Percentiles rank a stretch among this genome's conserved stretches.
Conservation (phyloP, 2,797 vertebrate genomes). For the Bradypus variegatus region DNA sequence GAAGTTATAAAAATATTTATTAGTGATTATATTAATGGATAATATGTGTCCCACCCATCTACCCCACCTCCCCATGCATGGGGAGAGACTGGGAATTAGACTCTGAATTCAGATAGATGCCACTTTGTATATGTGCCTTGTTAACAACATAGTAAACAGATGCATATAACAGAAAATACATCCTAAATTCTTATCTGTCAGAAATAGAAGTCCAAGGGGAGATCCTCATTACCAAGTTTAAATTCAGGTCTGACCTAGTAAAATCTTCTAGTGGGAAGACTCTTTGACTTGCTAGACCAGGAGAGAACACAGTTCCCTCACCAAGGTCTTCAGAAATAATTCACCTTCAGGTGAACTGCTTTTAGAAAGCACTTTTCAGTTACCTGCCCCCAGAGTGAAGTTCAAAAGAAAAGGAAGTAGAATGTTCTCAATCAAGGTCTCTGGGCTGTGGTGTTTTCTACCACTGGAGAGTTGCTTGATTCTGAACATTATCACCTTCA, state of each 20-base stretch:
- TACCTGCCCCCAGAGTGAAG: slow-evolving; percentile 67
- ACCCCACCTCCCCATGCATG: neutral
- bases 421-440: slow-evolving; percentile 63
- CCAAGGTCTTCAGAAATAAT: slow-evolving; percentile 40
- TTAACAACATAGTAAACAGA: neutral
- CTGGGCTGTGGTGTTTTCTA: slow-evolving; percentile 53
- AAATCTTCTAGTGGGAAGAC: slow-evolving; percentile 28
- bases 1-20: neutral
- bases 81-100: neutral
- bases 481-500: slow-evolving; percentile 61
- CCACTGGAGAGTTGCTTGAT: slow-evolving; percentile 60
- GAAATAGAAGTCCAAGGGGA: neutral
- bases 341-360: slow-evolving; percentile 61
- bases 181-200: slow-evolving; percentile 1
- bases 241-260: slow-evolving; percentile 47
- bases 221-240: slow-evolving; percentile 5
- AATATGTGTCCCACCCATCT: neutral
- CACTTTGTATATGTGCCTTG: neutral
- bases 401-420: slow-evolving; percentile 60
- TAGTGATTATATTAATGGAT: neutral
- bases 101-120: neutral
- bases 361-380: slow-evolving; percentile 60
- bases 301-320: slow-evolving; percentile 18
- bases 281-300: slow-evolving; percentile 7
- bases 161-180: neutral